phyloP scores from a whole-genome alignment of 1,140 invertebrate species.

The Caerostris darwini region DNA sequence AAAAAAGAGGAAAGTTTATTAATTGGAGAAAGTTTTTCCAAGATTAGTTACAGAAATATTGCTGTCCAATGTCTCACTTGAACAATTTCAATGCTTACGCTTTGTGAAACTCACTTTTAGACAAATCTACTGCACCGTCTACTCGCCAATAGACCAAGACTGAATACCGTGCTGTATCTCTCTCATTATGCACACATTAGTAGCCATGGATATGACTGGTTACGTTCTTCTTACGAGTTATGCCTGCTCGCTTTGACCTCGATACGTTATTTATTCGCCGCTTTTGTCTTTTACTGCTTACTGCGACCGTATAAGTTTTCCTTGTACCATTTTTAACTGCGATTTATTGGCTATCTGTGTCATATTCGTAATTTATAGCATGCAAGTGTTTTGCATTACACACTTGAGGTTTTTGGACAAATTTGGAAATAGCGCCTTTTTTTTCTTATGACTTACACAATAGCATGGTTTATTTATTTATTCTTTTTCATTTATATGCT shows the following conservation, averaged over 20 bases:
- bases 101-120: no score
- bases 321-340: background rate
- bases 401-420: no score
- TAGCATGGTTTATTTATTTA: no score
- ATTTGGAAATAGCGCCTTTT: no score
- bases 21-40: no score
- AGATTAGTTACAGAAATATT: no score
- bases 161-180: no score
- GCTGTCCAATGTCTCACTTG: no score
- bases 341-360: background rate
- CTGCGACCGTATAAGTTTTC: background rate
- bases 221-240: background rate
- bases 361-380: background rate
- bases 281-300: background rate
- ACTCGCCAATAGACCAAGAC: background rate
- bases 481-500: no score
- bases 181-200: background rate
- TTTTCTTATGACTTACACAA: no score
- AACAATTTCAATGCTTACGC: no score
- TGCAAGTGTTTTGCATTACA: background rate
- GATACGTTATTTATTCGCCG: background rate
- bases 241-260: background rate
- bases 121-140: background rate
- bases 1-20: no score
- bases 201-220: background rate